Percentiles rank a stretch among this genome's conserved stretches.
Conservation (phyloP, 2,888 invertebrate species). For the Cancer borealis region DNA sequence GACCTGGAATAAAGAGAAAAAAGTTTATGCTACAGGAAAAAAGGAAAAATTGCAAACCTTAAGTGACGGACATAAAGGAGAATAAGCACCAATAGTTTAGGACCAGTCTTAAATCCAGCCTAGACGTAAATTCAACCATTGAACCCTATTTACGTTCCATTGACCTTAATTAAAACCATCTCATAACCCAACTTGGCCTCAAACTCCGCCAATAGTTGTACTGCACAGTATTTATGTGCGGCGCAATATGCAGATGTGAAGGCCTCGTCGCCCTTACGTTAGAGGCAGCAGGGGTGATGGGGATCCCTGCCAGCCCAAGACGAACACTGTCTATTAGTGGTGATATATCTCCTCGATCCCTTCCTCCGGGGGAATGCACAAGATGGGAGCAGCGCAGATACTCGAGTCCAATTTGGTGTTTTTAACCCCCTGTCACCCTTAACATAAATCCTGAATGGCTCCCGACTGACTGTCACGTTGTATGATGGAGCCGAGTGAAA, state of each 20-base stretch:
- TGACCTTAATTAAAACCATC: conserved; percentile 51
- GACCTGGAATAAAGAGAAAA: neutral
- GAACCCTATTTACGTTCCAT: neutral
- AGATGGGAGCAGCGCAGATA: neutral
- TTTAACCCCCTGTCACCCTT: neutral
- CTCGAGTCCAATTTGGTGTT: conserved; percentile 8
- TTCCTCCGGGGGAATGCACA: neutral
- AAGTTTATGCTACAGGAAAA: neutral
- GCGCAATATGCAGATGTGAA: conserved; percentile 37
- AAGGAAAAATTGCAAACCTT: neutral
- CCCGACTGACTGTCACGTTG: neutral
- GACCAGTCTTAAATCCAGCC: neutral
- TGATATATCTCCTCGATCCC: neutral
- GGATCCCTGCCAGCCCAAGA: neutral
- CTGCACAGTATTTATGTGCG: conserved; percentile 9
- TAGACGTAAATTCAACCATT: neutral
- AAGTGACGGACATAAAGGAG: neutral
- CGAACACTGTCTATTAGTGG: conserved; percentile 1
- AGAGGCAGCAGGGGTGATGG: neutral
- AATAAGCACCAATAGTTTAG: neutral
- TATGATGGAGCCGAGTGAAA: neutral
- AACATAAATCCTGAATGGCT: neutral
- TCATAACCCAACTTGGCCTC: conserved; percentile 43
- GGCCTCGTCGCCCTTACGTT: neutral
- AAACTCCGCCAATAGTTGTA: conserved; percentile 52